Conservation (phyloP, 2,888 invertebrate species). For the Mythimna impura region DNA sequence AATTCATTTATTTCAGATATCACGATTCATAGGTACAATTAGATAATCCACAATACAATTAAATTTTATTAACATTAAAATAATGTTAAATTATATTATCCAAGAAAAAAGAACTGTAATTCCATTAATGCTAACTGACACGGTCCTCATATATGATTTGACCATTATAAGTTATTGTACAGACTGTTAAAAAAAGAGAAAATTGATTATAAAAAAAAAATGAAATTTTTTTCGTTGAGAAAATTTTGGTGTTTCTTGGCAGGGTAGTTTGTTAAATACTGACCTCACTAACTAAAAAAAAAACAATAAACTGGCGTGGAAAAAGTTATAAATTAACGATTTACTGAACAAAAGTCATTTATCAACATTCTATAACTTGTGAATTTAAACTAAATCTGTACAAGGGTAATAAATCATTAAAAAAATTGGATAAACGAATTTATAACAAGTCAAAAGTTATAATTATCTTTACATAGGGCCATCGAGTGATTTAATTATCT, state of each 20-base stretch:
- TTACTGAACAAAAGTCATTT: neutral
- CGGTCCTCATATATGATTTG: neutral
- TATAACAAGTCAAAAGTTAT: neutral
- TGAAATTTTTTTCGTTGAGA: too few relatives aligned
- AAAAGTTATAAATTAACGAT: neutral
- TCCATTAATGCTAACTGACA: too few relatives aligned
- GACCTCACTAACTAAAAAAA: neutral
- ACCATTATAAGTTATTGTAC: neutral
- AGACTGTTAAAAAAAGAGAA: neutral
- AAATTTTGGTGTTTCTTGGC: neutral
- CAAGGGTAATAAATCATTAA: neutral
- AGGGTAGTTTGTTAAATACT: neutral
- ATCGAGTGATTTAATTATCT: slow-evolving; percentile 43
- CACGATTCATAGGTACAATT: too few relatives aligned
- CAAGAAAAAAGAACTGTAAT: too few relatives aligned
- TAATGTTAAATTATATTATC: too few relatives aligned
- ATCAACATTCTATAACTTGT: neutral
- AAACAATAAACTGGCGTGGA: neutral
- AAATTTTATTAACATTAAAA: too few relatives aligned
- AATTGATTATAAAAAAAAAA: too few relatives aligned
- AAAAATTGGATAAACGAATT: neutral
- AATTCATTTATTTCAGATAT: too few relatives aligned
- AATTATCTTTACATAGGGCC: slow-evolving; percentile 1
- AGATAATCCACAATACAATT: too few relatives aligned
- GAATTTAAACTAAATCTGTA: neutral